These are phyloP conservation scores for Anthonomus grandis DNA, from an alignment of 1,140 invertebrate genomes.

Conservation along the genomic window DNA sequence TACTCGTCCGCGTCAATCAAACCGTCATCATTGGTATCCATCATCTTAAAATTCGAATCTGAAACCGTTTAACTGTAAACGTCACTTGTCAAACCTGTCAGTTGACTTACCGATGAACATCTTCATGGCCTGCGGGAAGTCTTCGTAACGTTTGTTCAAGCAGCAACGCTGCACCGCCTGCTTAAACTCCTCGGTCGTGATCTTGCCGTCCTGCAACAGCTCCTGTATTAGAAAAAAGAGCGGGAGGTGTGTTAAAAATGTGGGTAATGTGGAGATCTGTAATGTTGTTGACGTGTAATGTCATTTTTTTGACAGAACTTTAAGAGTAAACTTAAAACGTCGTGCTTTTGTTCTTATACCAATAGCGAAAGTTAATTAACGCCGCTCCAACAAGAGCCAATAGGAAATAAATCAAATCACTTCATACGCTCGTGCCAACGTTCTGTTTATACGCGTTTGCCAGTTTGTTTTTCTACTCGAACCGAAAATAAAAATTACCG, in stretches of 20 bases:
- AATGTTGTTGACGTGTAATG: too few relatives aligned
- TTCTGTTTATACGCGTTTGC: too few relatives aligned
- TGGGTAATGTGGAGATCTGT: neutral
- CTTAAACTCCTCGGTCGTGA: slow-evolving; percentile 78
- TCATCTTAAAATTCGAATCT: slow-evolving; percentile 74
- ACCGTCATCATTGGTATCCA: slow-evolving; percentile 77
- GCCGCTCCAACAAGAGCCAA: too few relatives aligned
- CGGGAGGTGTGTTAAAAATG: slow-evolving; percentile 3
- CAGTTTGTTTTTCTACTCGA: too few relatives aligned
- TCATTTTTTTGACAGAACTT: too few relatives aligned
- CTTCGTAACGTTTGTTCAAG: slow-evolving; percentile 71
- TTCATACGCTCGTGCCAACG: too few relatives aligned
- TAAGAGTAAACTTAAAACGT: too few relatives aligned
- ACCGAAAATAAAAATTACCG: too few relatives aligned
- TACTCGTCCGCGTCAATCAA: slow-evolving; percentile 75
- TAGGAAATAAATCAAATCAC: too few relatives aligned
- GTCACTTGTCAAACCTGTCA: too few relatives aligned
- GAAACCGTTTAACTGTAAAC: neutral
- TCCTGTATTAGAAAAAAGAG: slow-evolving; percentile 29
- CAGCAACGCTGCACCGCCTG: slow-evolving; percentile 75
- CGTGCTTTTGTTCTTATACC: too few relatives aligned
- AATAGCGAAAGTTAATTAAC: too few relatives aligned
- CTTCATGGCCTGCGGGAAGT: slow-evolving; percentile 76
- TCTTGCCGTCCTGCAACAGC: slow-evolving; percentile 69
- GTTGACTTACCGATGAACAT: slow-evolving; percentile 65